Evolutionary conservation across 2,888 invertebrate species (phyloP).

Genomic region (Venustoraphidia nigricollis): DNA sequence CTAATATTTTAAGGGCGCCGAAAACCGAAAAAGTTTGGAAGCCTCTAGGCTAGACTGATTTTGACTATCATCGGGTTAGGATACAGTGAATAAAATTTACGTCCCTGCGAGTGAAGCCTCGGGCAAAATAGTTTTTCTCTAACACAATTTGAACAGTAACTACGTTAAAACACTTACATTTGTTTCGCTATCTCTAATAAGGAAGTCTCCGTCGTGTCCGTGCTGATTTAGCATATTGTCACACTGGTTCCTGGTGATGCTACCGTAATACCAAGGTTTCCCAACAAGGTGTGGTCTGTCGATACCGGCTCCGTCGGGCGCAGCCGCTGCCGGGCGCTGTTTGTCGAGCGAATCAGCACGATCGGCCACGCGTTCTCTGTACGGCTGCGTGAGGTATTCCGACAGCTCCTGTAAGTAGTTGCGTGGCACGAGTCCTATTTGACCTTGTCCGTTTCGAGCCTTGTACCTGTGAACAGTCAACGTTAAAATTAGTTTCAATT

Average conservation of each 20-base stretch:
- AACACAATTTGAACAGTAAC: too few relatives aligned
- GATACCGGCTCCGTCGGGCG: slow-evolving; percentile 14
- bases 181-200: slow-evolving; percentile 97
- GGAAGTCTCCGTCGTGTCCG: slow-evolving; percentile 95
- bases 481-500: too few relatives aligned
- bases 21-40: too few relatives aligned
- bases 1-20: too few relatives aligned
- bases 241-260: slow-evolving; percentile 89
- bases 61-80: too few relatives aligned
- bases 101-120: too few relatives aligned
- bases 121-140: too few relatives aligned
- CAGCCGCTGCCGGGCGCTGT: slow-evolving; percentile 19
- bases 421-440: slow-evolving; percentile 86
- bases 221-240: slow-evolving; percentile 89
- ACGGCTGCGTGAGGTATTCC: slow-evolving; percentile 76
- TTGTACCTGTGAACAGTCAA: slow-evolving; percentile 39
- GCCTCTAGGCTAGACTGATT: too few relatives aligned
- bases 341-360: slow-evolving; percentile 35
- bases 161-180: slow-evolving; percentile 55
- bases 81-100: too few relatives aligned
- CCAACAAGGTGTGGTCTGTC: slow-evolving; percentile 58
- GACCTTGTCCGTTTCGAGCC: slow-evolving; percentile 84
- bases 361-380: slow-evolving; percentile 37
- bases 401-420: slow-evolving; percentile 88
- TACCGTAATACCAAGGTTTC: slow-evolving; percentile 96